phyloP scores from a whole-genome alignment of 2,888 invertebrate species.

The Galerucella pusilla region DNA sequence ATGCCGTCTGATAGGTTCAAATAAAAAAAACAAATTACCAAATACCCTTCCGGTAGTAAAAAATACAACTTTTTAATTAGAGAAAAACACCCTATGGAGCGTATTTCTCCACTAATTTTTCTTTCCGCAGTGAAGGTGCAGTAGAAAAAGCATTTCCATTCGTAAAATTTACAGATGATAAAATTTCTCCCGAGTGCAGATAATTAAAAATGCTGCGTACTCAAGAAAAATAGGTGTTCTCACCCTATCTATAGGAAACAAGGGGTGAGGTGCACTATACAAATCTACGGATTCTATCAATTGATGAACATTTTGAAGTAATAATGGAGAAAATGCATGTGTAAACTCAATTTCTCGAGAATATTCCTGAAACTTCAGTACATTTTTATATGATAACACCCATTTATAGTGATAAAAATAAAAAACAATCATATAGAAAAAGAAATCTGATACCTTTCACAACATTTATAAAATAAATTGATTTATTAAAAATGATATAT shows the following conservation, averaged over 20 bases:
- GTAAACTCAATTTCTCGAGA: too few relatives aligned
- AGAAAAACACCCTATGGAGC: slow-evolving; percentile 51
- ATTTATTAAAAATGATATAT: too few relatives aligned
- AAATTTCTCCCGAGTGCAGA: slow-evolving; percentile 60
- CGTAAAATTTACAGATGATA: slow-evolving; percentile 65
- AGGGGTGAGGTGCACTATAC: slow-evolving; percentile 38
- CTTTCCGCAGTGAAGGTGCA: slow-evolving; percentile 36
- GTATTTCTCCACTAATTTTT: slow-evolving; percentile 31
- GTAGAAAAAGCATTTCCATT: slow-evolving; percentile 60
- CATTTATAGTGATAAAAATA: too few relatives aligned
- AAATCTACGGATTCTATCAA: slow-evolving; percentile 4
- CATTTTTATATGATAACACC: too few relatives aligned
- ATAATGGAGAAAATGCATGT: neutral
- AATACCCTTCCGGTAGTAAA: slow-evolving; percentile 59
- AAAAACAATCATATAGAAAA: too few relatives aligned
- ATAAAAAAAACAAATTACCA: slow-evolving; percentile 56
- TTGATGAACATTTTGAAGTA: neutral
- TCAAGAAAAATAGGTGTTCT: slow-evolving; percentile 56
- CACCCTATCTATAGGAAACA: slow-evolving; percentile 48
- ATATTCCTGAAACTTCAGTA: too few relatives aligned
- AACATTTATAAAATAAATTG: too few relatives aligned
- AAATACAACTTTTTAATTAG: slow-evolving; percentile 65
- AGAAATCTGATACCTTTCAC: too few relatives aligned
- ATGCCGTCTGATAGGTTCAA: neutral
- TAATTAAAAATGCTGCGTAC: slow-evolving; percentile 62